Evolutionary conservation across 2,797 vertebrate genomes (phyloP).

Genomic region (Setipinna tenuifilis): DNA sequence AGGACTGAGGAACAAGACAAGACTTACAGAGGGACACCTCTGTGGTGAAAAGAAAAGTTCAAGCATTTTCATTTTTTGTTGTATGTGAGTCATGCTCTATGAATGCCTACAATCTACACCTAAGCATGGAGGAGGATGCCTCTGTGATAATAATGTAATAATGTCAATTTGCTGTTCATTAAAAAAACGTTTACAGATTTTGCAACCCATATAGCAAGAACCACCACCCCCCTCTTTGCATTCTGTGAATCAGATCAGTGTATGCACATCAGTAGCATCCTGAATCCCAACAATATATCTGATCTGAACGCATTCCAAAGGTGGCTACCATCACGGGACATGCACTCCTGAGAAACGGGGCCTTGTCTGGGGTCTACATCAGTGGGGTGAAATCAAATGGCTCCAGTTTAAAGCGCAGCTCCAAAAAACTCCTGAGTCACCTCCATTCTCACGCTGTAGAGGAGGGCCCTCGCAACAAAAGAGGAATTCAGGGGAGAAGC

Average conservation of each 20-base stretch:
- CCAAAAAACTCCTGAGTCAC: conserved; percentile 21
- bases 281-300: neutral
- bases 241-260: neutral
- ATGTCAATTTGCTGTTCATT: neutral
- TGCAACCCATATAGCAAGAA: neutral
- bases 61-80: neutral
- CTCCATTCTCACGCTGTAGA: conserved; percentile 25
- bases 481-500: conserved; percentile 28
- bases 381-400: conserved; percentile 16
- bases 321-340: neutral
- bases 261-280: conserved; percentile 1
- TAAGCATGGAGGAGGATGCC: neutral
- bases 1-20: neutral
- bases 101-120: neutral
- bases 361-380: conserved; percentile 13
- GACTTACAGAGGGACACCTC: conserved; percentile 5
- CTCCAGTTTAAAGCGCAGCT: conserved; percentile 25
- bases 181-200: neutral
- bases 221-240: neutral
- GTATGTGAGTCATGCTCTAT: neutral
- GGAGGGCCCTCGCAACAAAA: conserved; percentile 32
- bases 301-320: neutral
- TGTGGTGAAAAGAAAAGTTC: neutral
- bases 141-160: neutral
- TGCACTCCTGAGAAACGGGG: conserved; percentile 1